Evolutionary conservation across 1,140 invertebrate genomes (phyloP).

Genomic region (Pseudobourletiella spinata): DNA sequence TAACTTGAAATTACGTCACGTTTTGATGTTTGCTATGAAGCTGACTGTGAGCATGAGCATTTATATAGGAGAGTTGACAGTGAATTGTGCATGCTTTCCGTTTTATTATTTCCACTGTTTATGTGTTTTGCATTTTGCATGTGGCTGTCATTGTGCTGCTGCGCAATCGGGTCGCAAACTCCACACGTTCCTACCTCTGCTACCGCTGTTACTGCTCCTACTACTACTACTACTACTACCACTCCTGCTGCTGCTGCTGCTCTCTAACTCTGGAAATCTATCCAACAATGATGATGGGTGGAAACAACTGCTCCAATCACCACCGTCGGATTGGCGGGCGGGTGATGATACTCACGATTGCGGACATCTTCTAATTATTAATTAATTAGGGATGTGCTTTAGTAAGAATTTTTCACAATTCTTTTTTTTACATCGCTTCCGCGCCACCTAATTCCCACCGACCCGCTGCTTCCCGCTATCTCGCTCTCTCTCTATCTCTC

Average conservation of each 20-base stretch:
- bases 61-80: too few relatives aligned
- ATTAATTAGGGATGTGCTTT: conserved; percentile 15
- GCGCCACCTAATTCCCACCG: not conserved
- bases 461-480: not conserved
- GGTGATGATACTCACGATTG: not conserved
- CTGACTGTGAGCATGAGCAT: too few relatives aligned
- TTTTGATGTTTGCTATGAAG: too few relatives aligned
- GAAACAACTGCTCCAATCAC: not conserved
- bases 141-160: conserved; percentile 26
- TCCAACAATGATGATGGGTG: not conserved
- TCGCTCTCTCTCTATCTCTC: not conserved
- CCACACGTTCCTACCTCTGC: too few relatives aligned
- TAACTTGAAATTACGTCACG: too few relatives aligned
- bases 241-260: not conserved
- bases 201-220: not conserved
- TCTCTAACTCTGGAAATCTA: not conserved
- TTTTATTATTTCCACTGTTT: conserved; percentile 1
- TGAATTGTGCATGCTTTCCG: not conserved
- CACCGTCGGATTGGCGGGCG: not conserved
- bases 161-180: conserved; percentile 2
- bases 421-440: not conserved
- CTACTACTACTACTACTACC: not conserved
- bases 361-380: not conserved
- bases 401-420: conserved; percentile 11
- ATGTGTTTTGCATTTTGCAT: conserved; percentile 34